Evolutionary conservation across 2,113 vertebrate genomes (phyloP), one percentile per base, ranked within the genome.

Genomic region (Salvelinus namaycush): DNA sequence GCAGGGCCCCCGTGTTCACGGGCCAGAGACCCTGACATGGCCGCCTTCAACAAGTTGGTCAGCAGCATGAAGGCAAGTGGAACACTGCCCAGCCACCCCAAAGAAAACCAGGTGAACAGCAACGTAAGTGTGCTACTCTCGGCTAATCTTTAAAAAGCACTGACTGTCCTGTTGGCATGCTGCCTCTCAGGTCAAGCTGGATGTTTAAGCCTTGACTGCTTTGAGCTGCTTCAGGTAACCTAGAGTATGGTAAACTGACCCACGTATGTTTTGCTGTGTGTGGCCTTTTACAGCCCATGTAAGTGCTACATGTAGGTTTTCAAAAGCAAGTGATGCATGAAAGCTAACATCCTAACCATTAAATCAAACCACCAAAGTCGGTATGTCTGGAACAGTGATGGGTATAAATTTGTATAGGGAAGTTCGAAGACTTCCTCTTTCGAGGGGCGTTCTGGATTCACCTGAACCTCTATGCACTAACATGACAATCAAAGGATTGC

Each of bases 1-100:
- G 39, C 39, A 44, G 39, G 9, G 39, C 9, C 93, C 51, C 27
- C 90, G 81, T 3, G 67, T 27, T 29, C 67, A 34, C 7, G 77
- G 51, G 16, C 51, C 51, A 95, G 93, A 74, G 98, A 99, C 81
- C 92, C 96, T 2, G 98, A 99, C 60, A 99, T 99, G 98, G 97
- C 97, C 20, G 98, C 97, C 0, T 99, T 99, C 90, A 98, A 99
- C 89, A 99, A 97, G 85, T 92, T 99, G 2, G 98, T 99, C 87
- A 99, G 93, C 94, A 96, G 93, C 88, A 99, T 99, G 98, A 98
- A 99, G 94, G 97, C 97, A 84, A 98, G 97, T 88, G 98, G 98
- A 92, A 99, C 98, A 74, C 91, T 99, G 87, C 98, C 98, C 88
- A 94, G 93, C 29, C 97, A 95, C 79, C 95, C 96, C 85, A 97